These are phyloP conservation scores for Actinernus sp. DNA, from an alignment of 92 coral and sea anemone genomes.

Conservation along the genomic window DNA sequence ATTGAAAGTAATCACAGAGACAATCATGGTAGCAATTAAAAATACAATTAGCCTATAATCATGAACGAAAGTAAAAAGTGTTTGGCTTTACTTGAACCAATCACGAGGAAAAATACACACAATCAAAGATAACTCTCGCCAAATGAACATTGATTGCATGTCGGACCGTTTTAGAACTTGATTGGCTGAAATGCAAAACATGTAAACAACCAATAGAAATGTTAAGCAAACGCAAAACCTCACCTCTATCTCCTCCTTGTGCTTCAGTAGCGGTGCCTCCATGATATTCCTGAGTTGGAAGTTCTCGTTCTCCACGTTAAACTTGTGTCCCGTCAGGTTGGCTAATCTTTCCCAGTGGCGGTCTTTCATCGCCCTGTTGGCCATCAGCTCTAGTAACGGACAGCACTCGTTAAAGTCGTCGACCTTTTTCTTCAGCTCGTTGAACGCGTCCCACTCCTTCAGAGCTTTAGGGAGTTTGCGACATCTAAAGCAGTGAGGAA, in stretches of 20 bases:
- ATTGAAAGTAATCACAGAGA: too few species aligned
- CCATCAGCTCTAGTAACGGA: constrained; percentile 85
- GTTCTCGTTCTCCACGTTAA: constrained; percentile 88
- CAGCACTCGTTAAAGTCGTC: constrained; percentile 93
- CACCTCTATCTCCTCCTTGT: constrained; percentile 96
- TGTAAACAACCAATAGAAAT: too few species aligned
- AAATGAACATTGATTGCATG: too few species aligned
- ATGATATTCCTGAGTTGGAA: constrained; percentile 84
- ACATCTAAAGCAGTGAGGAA: constrained; percentile 41
- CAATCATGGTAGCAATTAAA: too few species aligned
- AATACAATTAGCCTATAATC: too few species aligned
- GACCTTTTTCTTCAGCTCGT: constrained; percentile 81
- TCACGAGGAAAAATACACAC: too few species aligned
- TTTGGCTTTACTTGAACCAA: too few species aligned
- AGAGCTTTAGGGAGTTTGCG: constrained; percentile 92
- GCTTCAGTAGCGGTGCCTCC: constrained; percentile 86
- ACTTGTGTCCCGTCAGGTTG: constrained; percentile 78
- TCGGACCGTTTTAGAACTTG: too few species aligned
- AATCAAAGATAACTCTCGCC: too few species aligned
- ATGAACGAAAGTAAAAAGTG: too few species aligned
- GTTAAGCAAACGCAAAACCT: constrained; percentile 29
- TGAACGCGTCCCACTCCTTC: constrained; percentile 92
- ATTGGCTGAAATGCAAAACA: too few species aligned
- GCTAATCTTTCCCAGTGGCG: constrained; percentile 93
- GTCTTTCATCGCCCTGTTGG: constrained; percentile 92